Percentiles rank a stretch among this genome's conserved stretches.
Evolutionary conservation across 1,140 invertebrate species (phyloP).

Genomic region (Achatina immaculata): DNA sequence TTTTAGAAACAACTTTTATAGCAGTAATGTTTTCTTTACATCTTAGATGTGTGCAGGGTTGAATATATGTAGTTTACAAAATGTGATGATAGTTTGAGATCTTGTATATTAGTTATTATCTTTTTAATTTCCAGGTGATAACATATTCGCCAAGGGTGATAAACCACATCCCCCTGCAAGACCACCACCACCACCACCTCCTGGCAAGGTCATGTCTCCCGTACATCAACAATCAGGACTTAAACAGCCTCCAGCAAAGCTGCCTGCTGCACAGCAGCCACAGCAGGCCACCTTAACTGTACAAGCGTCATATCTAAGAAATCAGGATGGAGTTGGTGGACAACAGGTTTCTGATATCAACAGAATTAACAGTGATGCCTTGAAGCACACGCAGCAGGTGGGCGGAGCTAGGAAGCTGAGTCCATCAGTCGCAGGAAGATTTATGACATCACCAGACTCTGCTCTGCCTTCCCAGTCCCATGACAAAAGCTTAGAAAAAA

Average conservation of each 20-base stretch:
- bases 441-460: not conserved
- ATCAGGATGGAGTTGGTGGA: not conserved
- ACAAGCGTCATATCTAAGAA: not conserved
- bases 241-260: not conserved
- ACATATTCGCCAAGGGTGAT: not conserved
- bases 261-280: not conserved
- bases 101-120: too few species aligned
- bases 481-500: not conserved
- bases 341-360: not conserved
- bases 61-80: too few species aligned
- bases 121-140: not conserved
- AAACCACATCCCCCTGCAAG: slow-evolving; percentile 12
- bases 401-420: not conserved
- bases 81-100: too few species aligned
- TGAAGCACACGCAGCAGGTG: not conserved
- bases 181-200: not conserved
- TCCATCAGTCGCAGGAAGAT: not conserved
- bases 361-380: not conserved
- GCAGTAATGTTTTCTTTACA: too few species aligned
- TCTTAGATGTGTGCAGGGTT: too few species aligned
- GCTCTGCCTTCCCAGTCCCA: not conserved
- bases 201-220: not conserved
- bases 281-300: not conserved
- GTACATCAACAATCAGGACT: not conserved
- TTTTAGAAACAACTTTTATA: too few species aligned